Evolutionary conservation across 2,888 invertebrate species (phyloP).

Genomic region (Brachypterus glaber): DNA sequence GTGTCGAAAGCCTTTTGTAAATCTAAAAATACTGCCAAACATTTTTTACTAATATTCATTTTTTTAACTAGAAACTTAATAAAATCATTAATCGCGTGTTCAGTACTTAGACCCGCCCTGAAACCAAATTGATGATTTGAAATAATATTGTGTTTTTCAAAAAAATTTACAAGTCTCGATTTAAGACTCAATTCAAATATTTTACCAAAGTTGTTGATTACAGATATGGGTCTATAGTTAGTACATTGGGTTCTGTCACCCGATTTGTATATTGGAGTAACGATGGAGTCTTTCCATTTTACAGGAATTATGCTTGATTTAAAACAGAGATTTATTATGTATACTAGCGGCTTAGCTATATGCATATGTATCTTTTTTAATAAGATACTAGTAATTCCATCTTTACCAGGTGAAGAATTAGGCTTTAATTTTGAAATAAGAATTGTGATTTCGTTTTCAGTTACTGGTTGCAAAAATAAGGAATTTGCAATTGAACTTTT

Average conservation of each 20-base stretch:
- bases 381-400: constrained; percentile 2
- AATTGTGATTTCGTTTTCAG: constrained; percentile 21
- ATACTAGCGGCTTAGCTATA: constrained; percentile 1
- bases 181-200: constrained; percentile 9
- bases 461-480: constrained; percentile 7
- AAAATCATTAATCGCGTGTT: too few relatives aligned
- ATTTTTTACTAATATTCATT: too few relatives aligned
- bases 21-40: too few relatives aligned
- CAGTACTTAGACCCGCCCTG: too few relatives aligned
- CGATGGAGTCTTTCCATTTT: constrained; percentile 3
- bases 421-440: constrained; percentile 3
- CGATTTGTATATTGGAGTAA: too few relatives aligned
- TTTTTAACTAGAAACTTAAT: too few relatives aligned
- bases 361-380: constrained; percentile 3
- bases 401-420: constrained; percentile 8
- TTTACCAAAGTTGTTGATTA: constrained; percentile 6
- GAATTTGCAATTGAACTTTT: too few relatives aligned
- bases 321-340: constrained; percentile 6
- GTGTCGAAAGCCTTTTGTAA: too few relatives aligned
- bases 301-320: constrained; percentile 1
- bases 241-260: too few relatives aligned
- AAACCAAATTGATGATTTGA: constrained; percentile 10
- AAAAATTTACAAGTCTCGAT: constrained; percentile 4
- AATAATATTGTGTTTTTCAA: constrained; percentile 5
- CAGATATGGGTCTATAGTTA: too few relatives aligned